phyloP scores from a whole-genome alignment of 2,888 invertebrate genomes.

The Drosophila helvetica region DNA sequence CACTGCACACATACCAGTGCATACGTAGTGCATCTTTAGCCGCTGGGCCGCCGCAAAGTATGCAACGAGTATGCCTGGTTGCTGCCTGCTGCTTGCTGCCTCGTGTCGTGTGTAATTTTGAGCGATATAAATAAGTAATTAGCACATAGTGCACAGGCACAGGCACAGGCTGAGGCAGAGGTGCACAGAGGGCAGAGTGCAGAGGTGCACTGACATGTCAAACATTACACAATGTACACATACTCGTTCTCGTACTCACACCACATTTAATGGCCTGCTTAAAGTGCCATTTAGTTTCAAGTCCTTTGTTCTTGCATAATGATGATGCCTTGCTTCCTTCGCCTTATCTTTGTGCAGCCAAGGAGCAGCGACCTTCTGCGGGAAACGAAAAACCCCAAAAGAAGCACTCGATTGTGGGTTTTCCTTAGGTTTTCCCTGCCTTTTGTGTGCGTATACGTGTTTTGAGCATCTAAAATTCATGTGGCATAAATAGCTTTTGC shows the following conservation, averaged over 20 bases:
- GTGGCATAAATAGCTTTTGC: conserved; percentile 13
- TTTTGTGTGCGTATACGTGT: conserved; percentile 4
- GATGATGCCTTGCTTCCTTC: conserved; percentile 36
- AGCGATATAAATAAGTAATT: conserved; percentile 73
- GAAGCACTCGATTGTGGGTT: conserved; percentile 1
- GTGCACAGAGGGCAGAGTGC: too few species aligned
- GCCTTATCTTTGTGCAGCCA: conserved; percentile 23
- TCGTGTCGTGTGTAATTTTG: conserved; percentile 32
- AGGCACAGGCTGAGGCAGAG: too few species aligned
- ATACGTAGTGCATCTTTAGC: conserved; percentile 8
- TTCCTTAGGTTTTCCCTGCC: conserved; percentile 3
- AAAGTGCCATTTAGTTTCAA: conserved; percentile 70
- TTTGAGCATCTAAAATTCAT: conserved; percentile 18
- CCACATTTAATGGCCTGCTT: conserved; percentile 69
- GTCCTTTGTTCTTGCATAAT: conserved; percentile 68
- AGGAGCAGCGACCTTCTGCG: conserved; percentile 25
- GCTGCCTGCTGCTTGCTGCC: conserved; percentile 5
- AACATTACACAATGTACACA: conserved; percentile 23
- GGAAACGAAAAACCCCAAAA: not conserved
- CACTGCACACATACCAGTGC: conserved; percentile 4
- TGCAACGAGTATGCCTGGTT: conserved; percentile 29
- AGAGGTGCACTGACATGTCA: conserved; percentile 31
- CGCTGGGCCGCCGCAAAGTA: conserved; percentile 41
- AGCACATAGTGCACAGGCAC: conserved; percentile 61
- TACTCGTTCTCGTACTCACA: conserved; percentile 2